Conservation (phyloP, 2,888 invertebrate species). For the Nemotelus pantherinus region DNA sequence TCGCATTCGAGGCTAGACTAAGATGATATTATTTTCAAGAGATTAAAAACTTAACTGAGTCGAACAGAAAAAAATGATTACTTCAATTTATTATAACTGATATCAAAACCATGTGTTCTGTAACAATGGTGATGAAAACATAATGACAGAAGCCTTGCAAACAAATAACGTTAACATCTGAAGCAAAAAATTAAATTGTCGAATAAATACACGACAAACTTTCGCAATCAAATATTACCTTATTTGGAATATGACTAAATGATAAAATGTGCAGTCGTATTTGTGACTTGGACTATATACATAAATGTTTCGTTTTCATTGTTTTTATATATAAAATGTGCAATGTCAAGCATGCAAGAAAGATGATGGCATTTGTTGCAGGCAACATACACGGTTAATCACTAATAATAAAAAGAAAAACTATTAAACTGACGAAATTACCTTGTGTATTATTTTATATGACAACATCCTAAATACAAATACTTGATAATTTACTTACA, state of each 20-base stretch:
- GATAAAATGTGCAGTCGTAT: background rate
- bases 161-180: conserved; percentile 24
- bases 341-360: conserved; percentile 28
- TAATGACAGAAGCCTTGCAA: conserved; percentile 37
- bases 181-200: conserved; percentile 4
- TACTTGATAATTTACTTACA: no score
- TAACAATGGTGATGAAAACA: conserved; percentile 20
- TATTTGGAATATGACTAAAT: background rate
- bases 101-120: conserved; percentile 4
- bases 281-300: conserved; percentile 8
- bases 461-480: no score
- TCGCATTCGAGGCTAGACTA: conserved; percentile 41
- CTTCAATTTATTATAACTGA: background rate
- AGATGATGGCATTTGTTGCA: conserved; percentile 37
- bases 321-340: conserved; percentile 32
- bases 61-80: conserved; percentile 11
- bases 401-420: conserved; percentile 41
- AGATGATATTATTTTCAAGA: conserved; percentile 40
- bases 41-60: conserved; percentile 11
- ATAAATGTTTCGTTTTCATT: conserved; percentile 19
- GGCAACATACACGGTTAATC: conserved; percentile 42
- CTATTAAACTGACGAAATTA: no score
- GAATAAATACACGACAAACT: background rate
- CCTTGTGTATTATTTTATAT: no score
- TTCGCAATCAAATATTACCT: no score